Percentiles rank a stretch among this genome's conserved stretches.
phyloP scores from a whole-genome alignment of 2,113 vertebrate genomes.

The Phyllostomus discolor region DNA sequence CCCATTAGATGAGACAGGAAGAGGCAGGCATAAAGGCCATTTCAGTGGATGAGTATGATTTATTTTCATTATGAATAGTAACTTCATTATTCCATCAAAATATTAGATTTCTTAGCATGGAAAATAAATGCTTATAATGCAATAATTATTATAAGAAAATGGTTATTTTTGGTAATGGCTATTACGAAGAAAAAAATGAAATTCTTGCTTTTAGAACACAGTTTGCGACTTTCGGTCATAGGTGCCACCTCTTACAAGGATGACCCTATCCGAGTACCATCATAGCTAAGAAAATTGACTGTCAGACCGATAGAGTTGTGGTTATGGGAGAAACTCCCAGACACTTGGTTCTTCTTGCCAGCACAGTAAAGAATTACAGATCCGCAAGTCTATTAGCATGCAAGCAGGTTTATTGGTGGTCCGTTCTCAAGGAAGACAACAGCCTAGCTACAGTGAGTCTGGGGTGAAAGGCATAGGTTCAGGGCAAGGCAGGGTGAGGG shows the following conservation, averaged over 20 bases:
- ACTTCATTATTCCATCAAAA: not conserved
- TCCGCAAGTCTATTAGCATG: no score
- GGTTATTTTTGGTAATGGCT: not conserved
- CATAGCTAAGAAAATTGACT: not conserved
- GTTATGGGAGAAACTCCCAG: no score
- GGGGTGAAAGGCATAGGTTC: no score
- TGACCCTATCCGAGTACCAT: not conserved
- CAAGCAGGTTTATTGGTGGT: no score
- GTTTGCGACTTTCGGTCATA: not conserved
- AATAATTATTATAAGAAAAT: not conserved
- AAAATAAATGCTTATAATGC: not conserved
- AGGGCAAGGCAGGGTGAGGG: no score
- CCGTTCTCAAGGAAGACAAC: no score
- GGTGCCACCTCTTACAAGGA: not conserved
- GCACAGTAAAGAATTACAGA: no score
- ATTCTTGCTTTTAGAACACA: not conserved
- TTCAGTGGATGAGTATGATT: not conserved
- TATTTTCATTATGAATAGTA: not conserved
- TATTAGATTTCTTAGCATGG: not conserved
- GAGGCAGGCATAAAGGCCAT: not conserved
- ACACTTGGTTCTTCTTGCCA: no score
- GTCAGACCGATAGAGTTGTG: accelerated
- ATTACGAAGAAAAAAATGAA: not conserved
- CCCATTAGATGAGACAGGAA: not conserved
- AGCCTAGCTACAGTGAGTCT: no score